phyloP scores from a whole-genome alignment of 2,113 vertebrate genomes.

The Cynocephalus volans region DNA sequence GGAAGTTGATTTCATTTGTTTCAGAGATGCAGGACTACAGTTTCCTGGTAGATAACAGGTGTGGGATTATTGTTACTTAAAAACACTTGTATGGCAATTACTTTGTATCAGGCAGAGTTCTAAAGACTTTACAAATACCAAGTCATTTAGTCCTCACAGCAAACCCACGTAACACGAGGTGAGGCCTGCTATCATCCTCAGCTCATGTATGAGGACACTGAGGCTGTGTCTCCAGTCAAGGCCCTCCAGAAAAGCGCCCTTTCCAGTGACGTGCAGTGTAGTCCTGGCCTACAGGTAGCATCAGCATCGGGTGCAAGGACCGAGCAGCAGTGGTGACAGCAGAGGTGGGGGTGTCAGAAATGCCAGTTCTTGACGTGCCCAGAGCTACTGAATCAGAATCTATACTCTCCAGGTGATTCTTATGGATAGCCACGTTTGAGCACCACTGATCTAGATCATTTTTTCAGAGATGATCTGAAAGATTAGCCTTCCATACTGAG shows the following conservation, averaged over 20 bases:
- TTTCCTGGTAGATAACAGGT: background rate
- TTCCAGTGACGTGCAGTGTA: background rate
- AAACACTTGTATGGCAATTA: background rate
- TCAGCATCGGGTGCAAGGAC: background rate
- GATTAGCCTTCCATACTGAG: background rate
- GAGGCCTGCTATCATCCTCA: background rate
- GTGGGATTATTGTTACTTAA: background rate
- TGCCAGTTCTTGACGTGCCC: background rate
- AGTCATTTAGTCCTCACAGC: background rate
- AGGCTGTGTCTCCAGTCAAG: background rate
- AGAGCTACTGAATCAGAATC: background rate
- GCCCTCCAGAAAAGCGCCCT: no score
- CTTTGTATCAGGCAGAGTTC: background rate
- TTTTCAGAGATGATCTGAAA: background rate
- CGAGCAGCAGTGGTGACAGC: background rate
- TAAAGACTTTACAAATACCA: background rate
- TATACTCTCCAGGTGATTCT: background rate
- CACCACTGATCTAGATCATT: background rate
- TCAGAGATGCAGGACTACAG: background rate
- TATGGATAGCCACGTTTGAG: background rate
- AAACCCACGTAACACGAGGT: background rate
- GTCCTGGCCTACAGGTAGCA: background rate
- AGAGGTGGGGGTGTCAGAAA: background rate
- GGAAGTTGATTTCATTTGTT: background rate
- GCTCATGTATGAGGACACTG: accelerated